phyloP scores from a whole-genome alignment of 2,888 invertebrate species.

The Heliothis peltigera region DNA sequence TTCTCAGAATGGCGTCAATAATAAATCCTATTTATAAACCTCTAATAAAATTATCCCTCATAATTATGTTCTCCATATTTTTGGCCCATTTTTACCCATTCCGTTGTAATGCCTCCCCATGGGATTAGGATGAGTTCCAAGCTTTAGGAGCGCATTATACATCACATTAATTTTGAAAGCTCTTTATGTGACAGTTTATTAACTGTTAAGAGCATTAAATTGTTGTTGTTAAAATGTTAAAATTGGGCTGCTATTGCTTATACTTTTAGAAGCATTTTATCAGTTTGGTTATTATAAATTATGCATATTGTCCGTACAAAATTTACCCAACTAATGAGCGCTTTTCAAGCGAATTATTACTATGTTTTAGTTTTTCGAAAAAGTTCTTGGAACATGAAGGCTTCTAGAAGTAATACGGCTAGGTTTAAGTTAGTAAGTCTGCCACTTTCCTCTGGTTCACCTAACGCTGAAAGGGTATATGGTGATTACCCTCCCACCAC shows the following conservation, averaged over 20 bases:
- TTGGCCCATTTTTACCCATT: neutral
- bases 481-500: too few species aligned
- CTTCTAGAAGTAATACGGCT: too few species aligned
- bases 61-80: neutral
- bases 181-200: constrained; percentile 3
- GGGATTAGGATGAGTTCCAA: neutral
- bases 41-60: neutral
- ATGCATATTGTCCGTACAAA: neutral
- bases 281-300: neutral
- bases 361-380: too few species aligned
- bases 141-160: neutral
- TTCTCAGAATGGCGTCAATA: neutral
- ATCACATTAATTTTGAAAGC: neutral
- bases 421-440: too few species aligned
- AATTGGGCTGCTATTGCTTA: neutral
- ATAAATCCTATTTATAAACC: neutral
- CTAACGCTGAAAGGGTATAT: too few species aligned
- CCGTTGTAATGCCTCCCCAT: neutral
- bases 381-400: too few species aligned
- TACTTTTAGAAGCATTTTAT: too few species aligned
- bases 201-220: constrained; percentile 1
- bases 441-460: too few species aligned
- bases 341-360: too few species aligned
- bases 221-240: neutral
- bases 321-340: too few species aligned